These are phyloP conservation scores for Mellivora capensis DNA, from an alignment of 2,113 vertebrate species.

Conservation along the genomic window DNA sequence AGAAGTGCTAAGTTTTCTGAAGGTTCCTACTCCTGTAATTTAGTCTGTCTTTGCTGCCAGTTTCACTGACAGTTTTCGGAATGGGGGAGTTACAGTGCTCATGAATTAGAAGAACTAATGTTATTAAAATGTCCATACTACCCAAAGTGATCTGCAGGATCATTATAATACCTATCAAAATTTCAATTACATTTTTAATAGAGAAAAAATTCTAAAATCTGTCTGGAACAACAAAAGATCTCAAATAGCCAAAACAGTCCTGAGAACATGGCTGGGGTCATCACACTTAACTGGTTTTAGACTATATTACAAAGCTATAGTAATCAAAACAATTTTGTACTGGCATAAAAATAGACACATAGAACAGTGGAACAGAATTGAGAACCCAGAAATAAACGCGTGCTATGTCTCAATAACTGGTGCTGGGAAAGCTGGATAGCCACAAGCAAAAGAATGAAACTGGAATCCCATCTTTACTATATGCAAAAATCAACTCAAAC, in stretches of 20 bases:
- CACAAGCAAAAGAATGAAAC: neutral
- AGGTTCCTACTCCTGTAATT: neutral
- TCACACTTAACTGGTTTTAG: neutral
- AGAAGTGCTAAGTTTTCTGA: neutral
- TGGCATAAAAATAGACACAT: neutral
- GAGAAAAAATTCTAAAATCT: neutral
- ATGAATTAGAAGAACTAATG: neutral
- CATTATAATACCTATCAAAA: neutral
- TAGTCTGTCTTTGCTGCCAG: neutral
- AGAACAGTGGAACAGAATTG: neutral
- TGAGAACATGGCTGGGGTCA: neutral
- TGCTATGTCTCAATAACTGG: neutral
- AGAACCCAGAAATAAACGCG: neutral
- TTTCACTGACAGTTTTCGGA: constrained; percentile 21
- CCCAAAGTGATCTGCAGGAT: neutral
- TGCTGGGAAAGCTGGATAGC: neutral
- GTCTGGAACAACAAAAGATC: neutral
- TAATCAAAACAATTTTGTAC: neutral
- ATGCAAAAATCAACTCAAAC: neutral
- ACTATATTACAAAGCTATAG: neutral
- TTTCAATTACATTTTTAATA: neutral
- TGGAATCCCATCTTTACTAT: neutral
- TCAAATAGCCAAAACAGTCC: neutral
- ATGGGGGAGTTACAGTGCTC: neutral
- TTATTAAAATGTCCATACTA: neutral